Evolutionary conservation across 37 sponge, comb jelly and placozoan genomes (phyloP).

Genomic region (Cliona cf. orientalis): DNA sequence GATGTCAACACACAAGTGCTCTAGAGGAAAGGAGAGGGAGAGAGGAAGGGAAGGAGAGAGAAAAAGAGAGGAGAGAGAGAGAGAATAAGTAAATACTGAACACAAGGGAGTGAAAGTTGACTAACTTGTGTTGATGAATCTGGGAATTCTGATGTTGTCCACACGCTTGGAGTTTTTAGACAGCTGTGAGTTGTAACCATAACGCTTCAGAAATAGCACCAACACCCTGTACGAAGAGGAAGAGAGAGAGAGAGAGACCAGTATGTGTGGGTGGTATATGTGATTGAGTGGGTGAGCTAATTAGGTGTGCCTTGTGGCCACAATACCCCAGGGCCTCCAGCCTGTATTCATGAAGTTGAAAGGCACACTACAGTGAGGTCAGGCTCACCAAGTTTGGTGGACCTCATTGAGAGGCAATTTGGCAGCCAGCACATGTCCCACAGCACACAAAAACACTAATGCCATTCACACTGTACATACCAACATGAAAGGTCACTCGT

Average conservation of each 20-base stretch:
- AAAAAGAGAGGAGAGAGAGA: not conserved
- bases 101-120: not conserved
- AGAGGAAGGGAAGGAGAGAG: not conserved
- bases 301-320: no score
- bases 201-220: constrained; percentile 68
- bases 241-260: not conserved
- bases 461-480: no score
- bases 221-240: constrained; percentile 37
- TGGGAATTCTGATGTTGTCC: constrained; percentile 61
- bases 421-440: no score
- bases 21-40: not conserved
- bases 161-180: constrained; percentile 41
- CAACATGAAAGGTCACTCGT: no score
- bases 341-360: no score
- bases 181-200: constrained; percentile 13
- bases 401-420: no score
- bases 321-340: no score
- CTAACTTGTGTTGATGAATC: constrained; percentile 39
- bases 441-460: no score
- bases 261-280: no score
- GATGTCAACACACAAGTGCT: not conserved
- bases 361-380: no score
- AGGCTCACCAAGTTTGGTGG: no score
- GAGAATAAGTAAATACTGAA: not conserved
- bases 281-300: no score